Evolutionary conservation across 2,888 invertebrate genomes (phyloP), one percentile per base, ranked within the genome.

Genomic region (Cabera pusaria): DNA sequence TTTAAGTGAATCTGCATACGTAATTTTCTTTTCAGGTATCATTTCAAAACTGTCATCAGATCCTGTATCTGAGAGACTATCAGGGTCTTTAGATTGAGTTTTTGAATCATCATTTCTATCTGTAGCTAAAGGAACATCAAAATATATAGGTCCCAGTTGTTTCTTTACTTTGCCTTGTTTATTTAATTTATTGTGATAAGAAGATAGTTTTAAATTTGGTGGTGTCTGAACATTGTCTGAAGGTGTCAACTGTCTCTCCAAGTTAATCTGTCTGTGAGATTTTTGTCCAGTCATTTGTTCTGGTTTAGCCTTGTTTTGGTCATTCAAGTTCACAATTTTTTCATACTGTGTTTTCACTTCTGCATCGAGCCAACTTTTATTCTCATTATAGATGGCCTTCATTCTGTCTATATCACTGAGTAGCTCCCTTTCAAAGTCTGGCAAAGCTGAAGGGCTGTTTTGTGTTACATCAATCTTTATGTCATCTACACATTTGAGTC

Each of bases 1-100:
- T 53, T 78, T 78, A n/a, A 82, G 54, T 16, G 84, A 80, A 59
- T 82, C 82, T 27, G 83, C 78, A 65, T 86, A 85, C 25, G 71
- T 76, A 8, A 80, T 59, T 62, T 68, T 79, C 22, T 56, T 68
- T 45, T 54, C 53, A 37, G 24, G 24, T 2, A 34, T 2, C 5
- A 7, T 8, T 29, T 21, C 20, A 6, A 21, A 32, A 11, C 16
- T 25, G 1, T 1, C n/a, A 11, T 51, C 36, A 25, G 47, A 35
- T n/a, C n/a, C n/a, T n/a, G n/a, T n/a, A n/a, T n/a, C n/a, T n/a
- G n/a, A n/a, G 3, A 14, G 14, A 3, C 14, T 4, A 14, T 14
- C 14, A 3, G 2, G 2, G 4, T 2, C 14, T 14, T 14, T 14
- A 4, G 2, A 14, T 2, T 31, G 38, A 18, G 14, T 14, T 14